Conservation (phyloP, 2,888 invertebrate species). For the Cinara cedri region DNA sequence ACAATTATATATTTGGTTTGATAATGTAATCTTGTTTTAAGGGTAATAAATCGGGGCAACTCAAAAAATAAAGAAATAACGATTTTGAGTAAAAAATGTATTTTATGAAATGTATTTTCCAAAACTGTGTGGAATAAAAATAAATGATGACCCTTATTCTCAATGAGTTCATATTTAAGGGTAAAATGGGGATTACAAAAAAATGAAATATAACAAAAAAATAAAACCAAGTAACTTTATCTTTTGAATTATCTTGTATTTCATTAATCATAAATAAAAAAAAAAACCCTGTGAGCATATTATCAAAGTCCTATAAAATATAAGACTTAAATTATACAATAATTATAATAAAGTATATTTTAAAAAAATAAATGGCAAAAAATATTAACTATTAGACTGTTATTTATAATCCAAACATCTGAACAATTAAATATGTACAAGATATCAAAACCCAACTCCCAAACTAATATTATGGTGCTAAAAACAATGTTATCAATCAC, state of each 20-base stretch:
- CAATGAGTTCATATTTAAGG: neutral
- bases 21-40: neutral
- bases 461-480: slow-evolving; percentile 21
- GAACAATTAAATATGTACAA: slow-evolving; percentile 47
- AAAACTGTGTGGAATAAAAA: neutral
- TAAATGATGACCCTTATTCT: neutral
- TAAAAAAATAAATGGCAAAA: slow-evolving; percentile 39
- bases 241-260: slow-evolving; percentile 24
- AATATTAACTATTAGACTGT: slow-evolving; percentile 28
- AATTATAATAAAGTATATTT: slow-evolving; percentile 10
- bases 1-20: slow-evolving; percentile 33
- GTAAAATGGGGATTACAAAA: neutral
- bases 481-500: slow-evolving; percentile 29
- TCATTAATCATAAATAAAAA: slow-evolving; percentile 24
- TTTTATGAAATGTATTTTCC: neutral
- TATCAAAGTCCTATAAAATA: neutral
- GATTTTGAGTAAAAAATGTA: neutral
- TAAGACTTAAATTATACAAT: slow-evolving; percentile 1
- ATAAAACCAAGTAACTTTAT: neutral
- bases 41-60: slow-evolving; percentile 14
- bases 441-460: slow-evolving; percentile 44
- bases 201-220: neutral
- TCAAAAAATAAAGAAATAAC: slow-evolving; percentile 19
- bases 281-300: slow-evolving; percentile 45
- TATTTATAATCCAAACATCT: slow-evolving; percentile 29